Conservation (phyloP, 2,888 invertebrate species). For the Mythimna vitellina region DNA sequence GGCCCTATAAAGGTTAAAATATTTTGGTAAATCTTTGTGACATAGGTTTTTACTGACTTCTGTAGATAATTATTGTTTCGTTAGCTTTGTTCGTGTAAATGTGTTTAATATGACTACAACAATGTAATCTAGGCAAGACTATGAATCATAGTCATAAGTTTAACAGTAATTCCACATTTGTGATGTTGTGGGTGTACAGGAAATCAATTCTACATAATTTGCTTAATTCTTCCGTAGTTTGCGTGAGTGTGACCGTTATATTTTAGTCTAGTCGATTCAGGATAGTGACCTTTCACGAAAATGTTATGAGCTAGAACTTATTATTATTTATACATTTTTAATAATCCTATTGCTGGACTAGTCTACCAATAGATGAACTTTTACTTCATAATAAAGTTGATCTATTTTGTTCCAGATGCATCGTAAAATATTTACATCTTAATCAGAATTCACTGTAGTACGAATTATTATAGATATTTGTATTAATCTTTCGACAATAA, state of each 20-base stretch:
- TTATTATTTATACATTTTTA: conserved; percentile 7
- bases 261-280: conserved; percentile 5
- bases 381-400: not conserved
- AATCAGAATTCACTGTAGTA: not conserved
- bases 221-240: not conserved
- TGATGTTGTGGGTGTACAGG: conserved; percentile 27
- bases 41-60: not conserved
- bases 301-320: conserved; percentile 16
- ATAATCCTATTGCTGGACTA: conserved; percentile 5
- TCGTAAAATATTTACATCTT: not conserved
- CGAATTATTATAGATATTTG: not conserved
- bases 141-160: not conserved
- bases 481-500: conserved; percentile 10
- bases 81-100: not conserved
- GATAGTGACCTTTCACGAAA: conserved; percentile 34
- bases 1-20: conserved; percentile 69
- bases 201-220: conserved; percentile 16
- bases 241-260: conserved; percentile 21
- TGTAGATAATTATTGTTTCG: not conserved
- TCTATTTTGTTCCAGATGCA: not conserved
- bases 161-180: conserved; percentile 33
- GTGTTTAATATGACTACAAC: not conserved
- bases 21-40: conserved; percentile 2
- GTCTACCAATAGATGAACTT: not conserved
- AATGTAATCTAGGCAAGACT: not conserved